A percentile compares a stretch with the other conserved stretches of the same genome.
Evolutionary conservation across 2,888 invertebrate species (phyloP).

Genomic region (Catocala sponsa): DNA sequence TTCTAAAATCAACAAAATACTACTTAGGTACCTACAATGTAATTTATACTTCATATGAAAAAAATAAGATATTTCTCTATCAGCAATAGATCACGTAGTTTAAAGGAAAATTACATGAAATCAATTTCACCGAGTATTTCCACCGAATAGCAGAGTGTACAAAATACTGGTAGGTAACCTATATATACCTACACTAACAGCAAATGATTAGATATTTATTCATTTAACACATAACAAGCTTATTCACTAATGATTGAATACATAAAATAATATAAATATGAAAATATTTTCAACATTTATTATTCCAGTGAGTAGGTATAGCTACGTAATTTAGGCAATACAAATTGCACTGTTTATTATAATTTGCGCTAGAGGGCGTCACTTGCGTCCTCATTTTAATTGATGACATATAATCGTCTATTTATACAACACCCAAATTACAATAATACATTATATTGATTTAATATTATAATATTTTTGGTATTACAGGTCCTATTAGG

Average conservation of each 20-base stretch:
- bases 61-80: too few species aligned
- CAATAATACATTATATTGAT: slow-evolving; percentile 25
- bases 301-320: slow-evolving; percentile 42
- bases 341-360: slow-evolving; percentile 50
- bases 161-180: slow-evolving; percentile 51
- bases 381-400: slow-evolving; percentile 24
- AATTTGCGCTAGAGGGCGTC: slow-evolving; percentile 50
- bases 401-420: slow-evolving; percentile 19
- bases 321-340: slow-evolving; percentile 48
- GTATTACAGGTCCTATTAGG: not conserved
- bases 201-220: slow-evolving; percentile 48
- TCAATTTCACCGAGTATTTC: not conserved
- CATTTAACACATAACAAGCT: slow-evolving; percentile 46
- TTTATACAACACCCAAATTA: slow-evolving; percentile 37
- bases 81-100: too few species aligned
- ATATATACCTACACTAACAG: slow-evolving; percentile 50
- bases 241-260: slow-evolving; percentile 54
- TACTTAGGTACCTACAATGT: too few species aligned
- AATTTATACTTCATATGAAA: too few species aligned
- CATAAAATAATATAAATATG: slow-evolving; percentile 54
- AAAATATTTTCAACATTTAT: slow-evolving; percentile 65
- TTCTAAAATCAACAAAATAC: too few species aligned
- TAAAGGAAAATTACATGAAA: too few species aligned
- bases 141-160: slow-evolving; percentile 14
- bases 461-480: not conserved